phyloP scores from a whole-genome alignment of 2,888 invertebrate genomes.

The Hirtodrosophila confusa region DNA sequence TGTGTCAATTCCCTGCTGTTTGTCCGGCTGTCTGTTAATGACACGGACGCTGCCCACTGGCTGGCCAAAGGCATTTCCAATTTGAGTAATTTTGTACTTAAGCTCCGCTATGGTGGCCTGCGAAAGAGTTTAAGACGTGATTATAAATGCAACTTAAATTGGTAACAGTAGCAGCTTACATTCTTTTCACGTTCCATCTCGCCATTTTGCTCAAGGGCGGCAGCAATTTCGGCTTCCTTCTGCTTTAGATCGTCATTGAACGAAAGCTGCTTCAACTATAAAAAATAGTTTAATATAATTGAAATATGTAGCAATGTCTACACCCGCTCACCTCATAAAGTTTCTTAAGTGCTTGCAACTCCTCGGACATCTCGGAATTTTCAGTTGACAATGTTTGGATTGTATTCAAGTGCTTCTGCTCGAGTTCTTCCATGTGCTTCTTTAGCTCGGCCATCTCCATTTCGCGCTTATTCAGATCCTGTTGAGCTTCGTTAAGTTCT shows the following conservation, averaged over 20 bases:
- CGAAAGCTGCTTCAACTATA: neutral
- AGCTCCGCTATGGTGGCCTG: slow-evolving; percentile 20
- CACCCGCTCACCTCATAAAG: slow-evolving; percentile 15
- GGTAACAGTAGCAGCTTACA: slow-evolving; percentile 1
- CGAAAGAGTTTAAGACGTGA: neutral
- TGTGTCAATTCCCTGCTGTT: neutral
- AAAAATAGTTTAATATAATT: neutral
- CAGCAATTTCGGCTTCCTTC: slow-evolving; percentile 2
- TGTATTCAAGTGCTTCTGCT: neutral
- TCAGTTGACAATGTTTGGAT: neutral
- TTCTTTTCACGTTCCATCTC: slow-evolving; percentile 2
- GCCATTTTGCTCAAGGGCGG: neutral
- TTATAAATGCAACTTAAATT: neutral
- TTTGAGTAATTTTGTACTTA: slow-evolving; percentile 22
- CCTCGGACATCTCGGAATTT: neutral
- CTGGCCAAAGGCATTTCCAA: slow-evolving; percentile 14
- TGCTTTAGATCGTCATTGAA: slow-evolving; percentile 1
- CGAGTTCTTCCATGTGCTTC: neutral
- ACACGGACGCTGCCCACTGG: slow-evolving; percentile 11
- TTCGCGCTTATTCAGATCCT: neutral
- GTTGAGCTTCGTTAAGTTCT: neutral
- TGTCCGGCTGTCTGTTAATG: neutral
- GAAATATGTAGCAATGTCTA: neutral
- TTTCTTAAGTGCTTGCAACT: neutral
- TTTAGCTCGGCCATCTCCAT: neutral